Conservation (phyloP, 2,113 vertebrate genomes). For the Pluvianellus socialis region DNA sequence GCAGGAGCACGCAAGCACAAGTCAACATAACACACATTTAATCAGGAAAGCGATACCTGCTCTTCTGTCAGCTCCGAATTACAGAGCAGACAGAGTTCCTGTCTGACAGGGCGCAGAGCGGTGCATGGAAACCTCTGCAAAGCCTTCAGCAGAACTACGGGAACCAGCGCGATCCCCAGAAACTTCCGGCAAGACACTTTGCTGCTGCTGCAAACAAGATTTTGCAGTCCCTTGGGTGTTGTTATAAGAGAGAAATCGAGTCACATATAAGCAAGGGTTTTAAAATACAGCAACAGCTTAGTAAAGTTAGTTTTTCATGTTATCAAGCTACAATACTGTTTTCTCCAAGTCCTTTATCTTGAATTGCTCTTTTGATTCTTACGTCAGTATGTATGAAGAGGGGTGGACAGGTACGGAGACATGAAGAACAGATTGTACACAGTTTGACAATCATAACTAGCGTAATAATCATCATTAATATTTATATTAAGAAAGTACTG, state of each 20-base stretch:
- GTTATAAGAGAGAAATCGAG: neutral
- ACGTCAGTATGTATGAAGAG: neutral
- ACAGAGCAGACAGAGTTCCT: neutral
- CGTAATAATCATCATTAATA: neutral
- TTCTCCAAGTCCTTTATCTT: neutral
- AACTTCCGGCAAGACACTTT: neutral
- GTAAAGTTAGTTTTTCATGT: neutral
- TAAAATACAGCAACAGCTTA: neutral
- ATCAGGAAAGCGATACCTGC: neutral
- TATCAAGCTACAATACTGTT: neutral
- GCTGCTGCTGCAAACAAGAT: neutral
- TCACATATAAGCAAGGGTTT: neutral
- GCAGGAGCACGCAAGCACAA: neutral
- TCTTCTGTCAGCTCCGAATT: neutral
- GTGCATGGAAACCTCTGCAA: neutral
- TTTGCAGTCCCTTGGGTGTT: neutral
- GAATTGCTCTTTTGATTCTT: neutral
- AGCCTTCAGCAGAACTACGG: neutral
- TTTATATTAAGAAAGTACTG: neutral
- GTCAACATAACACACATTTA: neutral
- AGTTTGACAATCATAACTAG: neutral
- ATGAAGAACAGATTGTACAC: neutral
- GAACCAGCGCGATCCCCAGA: neutral
- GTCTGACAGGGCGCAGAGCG: neutral
- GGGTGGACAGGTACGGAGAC: fast-evolving